Percentiles rank a stretch among this genome's conserved stretches.
Conservation (phyloP, 2,113 vertebrate species). For the Mirounga angustirostris region DNA sequence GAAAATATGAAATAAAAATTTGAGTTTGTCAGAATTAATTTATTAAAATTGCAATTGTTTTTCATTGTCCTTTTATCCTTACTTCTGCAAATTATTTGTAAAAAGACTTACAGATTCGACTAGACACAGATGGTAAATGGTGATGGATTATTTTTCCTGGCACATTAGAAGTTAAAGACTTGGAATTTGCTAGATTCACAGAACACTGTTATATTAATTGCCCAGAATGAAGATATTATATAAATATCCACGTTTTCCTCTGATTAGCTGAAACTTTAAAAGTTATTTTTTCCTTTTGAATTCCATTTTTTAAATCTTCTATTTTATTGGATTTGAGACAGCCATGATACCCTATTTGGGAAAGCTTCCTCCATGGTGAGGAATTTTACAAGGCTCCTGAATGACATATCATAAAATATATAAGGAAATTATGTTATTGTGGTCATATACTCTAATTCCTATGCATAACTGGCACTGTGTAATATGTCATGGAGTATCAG, state of each 20-base stretch:
- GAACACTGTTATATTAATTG: neutral
- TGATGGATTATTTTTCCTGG: neutral
- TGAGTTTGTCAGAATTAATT: neutral
- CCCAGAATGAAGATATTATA: neutral
- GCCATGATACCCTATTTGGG: neutral
- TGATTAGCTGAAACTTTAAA: conserved; percentile 12
- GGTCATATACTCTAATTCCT: neutral
- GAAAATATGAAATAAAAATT: neutral
- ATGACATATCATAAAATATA: neutral
- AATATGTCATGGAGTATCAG: neutral
- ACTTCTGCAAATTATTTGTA: neutral
- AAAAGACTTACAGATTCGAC: neutral
- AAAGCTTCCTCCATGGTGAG: neutral
- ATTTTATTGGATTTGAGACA: neutral
- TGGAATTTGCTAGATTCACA: neutral
- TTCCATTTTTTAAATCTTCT: neutral
- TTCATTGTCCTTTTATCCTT: conserved; percentile 53
- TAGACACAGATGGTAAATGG: neutral
- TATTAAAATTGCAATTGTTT: neutral
- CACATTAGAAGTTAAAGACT: neutral
- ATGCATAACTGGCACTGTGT: neutral
- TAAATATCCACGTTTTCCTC: conserved; percentile 39
- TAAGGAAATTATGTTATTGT: neutral
- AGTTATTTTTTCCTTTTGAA: conserved; percentile 4
- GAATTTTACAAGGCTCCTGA: neutral